These are phyloP conservation scores for Sebastes trivittatus DNA, from an alignment of 2,797 vertebrate species.

Conservation along the genomic window DNA sequence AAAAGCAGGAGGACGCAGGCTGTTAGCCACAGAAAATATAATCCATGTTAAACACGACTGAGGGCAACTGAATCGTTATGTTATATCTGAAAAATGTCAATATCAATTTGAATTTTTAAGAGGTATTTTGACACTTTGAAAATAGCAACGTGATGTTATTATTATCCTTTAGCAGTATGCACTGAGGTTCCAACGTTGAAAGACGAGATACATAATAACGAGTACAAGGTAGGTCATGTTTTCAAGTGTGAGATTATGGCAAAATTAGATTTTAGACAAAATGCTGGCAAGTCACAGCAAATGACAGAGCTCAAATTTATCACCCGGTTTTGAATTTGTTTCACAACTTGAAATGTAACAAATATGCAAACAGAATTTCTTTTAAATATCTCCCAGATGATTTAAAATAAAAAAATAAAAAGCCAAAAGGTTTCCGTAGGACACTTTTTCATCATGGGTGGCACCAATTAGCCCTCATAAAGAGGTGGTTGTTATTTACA, in stretches of 20 bases:
- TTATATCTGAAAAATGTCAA: neutral
- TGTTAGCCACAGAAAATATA: constrained; percentile 38
- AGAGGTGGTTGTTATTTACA: constrained; percentile 9
- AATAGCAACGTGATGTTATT: neutral
- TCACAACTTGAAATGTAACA: neutral
- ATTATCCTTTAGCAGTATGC: constrained; percentile 3
- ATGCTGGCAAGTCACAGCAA: neutral
- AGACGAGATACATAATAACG: neutral
- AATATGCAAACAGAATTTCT: neutral
- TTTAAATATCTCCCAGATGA: neutral
- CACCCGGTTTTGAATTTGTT: neutral
- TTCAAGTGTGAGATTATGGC: constrained; percentile 9
- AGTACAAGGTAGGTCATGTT: neutral
- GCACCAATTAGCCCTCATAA: neutral
- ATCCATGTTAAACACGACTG: constrained; percentile 18
- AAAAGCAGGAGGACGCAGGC: constrained; percentile 21
- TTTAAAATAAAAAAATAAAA: neutral
- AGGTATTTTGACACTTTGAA: constrained; percentile 1
- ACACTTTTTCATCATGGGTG: constrained; percentile 14
- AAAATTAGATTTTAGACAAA: neutral
- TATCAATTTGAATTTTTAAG: neutral
- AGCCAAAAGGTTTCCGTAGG: neutral
- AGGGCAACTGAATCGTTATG: neutral
- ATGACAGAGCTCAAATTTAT: neutral
- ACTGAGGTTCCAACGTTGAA: constrained; percentile 30